Evolutionary conservation across 2,797 vertebrate genomes (phyloP), one percentile per base, ranked within the genome.

Genomic region (Amniataba percoides): DNA sequence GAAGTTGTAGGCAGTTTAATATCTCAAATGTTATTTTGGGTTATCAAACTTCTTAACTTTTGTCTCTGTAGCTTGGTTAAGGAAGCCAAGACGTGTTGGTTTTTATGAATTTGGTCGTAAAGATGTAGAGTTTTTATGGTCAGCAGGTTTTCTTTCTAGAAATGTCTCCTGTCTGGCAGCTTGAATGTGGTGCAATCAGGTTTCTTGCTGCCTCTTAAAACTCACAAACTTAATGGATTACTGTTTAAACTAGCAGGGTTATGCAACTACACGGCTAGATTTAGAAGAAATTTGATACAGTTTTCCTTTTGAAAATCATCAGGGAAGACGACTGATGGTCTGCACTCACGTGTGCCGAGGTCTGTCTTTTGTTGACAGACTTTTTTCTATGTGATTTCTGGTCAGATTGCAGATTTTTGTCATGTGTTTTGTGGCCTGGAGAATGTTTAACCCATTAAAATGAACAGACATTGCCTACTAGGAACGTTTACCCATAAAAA

Each of bases 371-470:
- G 16, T 3, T 57, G 43, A 2, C 8, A 15, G 42, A 46, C 19
- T n/a, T 45, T 6, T 34, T n/a, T n/a, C n/a, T 21, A 40, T 55
- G 60, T 46, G 25, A 55, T 55, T 23, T 52, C 55, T 65, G 34
- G 15, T 52, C 16, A 43, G 4, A 19, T 55, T 56, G 3, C 19
- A 48, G 21, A 31, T 25, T 48, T 23, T 31, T 18, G 14, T 34
- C 4, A 19, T 34, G 52, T 68, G 7, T 57, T 67, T 23, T 42
- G 13, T n/a, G 36, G 62, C 57, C 36, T 23, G 46, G 19, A 48
- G 36, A 39, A 21, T 27, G 7, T 39, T 49, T 6, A 71, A n/a
- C 23, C 16, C 15, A 51, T 71, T 42, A 52, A 58, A 56, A 72
- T 23, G 6, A 71, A 43, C 8, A 36, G 34, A 36, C 8, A 9